Evolutionary conservation across 2,888 invertebrate genomes (phyloP), one percentile per base, ranked within the genome.

Genomic region (Corythucha ciliata): DNA sequence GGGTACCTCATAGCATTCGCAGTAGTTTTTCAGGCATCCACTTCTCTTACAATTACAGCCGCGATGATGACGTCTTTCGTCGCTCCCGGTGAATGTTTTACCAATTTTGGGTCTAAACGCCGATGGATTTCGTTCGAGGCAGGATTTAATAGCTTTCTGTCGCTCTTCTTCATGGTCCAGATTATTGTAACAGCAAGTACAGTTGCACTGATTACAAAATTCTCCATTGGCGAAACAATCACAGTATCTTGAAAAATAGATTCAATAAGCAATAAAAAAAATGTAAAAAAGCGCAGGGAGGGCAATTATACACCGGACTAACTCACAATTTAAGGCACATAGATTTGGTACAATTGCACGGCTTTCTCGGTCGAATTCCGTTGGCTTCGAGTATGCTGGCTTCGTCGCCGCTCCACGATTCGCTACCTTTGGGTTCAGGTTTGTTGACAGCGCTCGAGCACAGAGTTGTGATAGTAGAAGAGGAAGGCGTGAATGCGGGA

Each of bases 161-260:
- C 98, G 70, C 60, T 93, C 84, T 62, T 92, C 93, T 68, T 98
- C 97, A 66, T 93, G 89, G 55, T 88, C 84, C 59, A 97, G 72
- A 72, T 97, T 97, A 66, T 98, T 98, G 63, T 81, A 89, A 68
- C 98, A 98, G 71, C 94, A 93, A 68, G 83, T 86, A 70, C 98
- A 99, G 68, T 98, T 98, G 72, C 98, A 98, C 69, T 81, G 82
- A 69, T 89, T 85, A 72, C 98, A 98, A 71, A 98, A 98, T 72
- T 98, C 97, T 3, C 96, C 98, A 72, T 96, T 97, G 4, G 98
- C 97, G 74, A 98, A 98, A 68, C 98, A 98, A 68, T 98, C 98
- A 72, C 98, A 98, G 69, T 98, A 82, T 60, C 79, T 79, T 65
- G 51, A 59, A 58, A 29, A 12, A n/a, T n/a, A n/a, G n/a, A n/a